Evolutionary conservation across 2,113 vertebrate species (phyloP), one percentile per base, ranked within the genome.

Genomic region (Myiopsitta monachus): DNA sequence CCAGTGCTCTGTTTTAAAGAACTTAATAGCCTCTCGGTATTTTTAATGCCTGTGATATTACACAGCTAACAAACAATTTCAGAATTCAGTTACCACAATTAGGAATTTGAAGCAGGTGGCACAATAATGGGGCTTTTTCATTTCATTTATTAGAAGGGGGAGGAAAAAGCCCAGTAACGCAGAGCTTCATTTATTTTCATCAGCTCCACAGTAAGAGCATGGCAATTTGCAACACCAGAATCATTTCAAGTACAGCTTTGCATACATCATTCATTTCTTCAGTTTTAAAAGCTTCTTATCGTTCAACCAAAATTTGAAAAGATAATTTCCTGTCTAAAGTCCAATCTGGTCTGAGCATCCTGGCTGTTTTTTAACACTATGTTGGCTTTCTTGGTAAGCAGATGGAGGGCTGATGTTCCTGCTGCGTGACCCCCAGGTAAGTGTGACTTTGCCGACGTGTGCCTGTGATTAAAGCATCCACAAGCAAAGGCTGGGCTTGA

Each of bases 21-120:
- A 96, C 93, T 97, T 95, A 97, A 96, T 57, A 89, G 97, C 96
- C 97, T 96, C 95, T 95, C 88, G 66, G 70, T 96, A 92, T 95
- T 97, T 97, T 97, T 96, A 97, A 98, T 97, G 96, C 97, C 95
- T 97, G 95, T 77, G 95, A 96, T 97, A 98, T 98, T 97, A 97
- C 96, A 97, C 87, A 97, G 97, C 97, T 97, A 98, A 98, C 98
- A 98, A 98, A 98, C 97, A 98, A 98, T 98, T 98, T 96, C 97
- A 98, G 98, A 98, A 98, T 98, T 97, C 98, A 98, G 97, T 98
- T 98, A 98, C 98, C 97, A 98, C 98, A 98, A 97, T 98, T 98
- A 98, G 97, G 97, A 98, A 98, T 98, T 97, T 98, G 98, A 98
- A 98, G 97, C 98, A 98, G 98, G 98, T 98, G 98, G 98, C 97